Evolutionary conservation across 2,113 vertebrate species (phyloP).

Genomic region (Accipiter cooperii): DNA sequence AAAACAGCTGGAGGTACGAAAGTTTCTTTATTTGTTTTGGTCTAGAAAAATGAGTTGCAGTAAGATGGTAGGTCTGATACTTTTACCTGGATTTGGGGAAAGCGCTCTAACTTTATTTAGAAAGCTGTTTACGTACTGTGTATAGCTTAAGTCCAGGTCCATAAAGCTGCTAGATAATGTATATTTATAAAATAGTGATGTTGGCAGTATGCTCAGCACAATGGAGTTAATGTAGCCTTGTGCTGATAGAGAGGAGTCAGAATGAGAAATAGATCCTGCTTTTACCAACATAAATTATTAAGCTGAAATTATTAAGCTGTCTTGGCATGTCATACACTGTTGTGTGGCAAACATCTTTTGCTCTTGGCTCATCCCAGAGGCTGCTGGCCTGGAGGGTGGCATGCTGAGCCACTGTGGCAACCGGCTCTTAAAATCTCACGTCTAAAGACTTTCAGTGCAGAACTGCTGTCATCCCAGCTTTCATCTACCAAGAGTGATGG

Average conservation of each 20-base stretch:
- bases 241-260: background rate
- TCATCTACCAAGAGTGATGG: background rate
- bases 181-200: background rate
- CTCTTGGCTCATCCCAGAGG: background rate
- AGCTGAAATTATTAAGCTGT: constrained; percentile 22
- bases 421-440: background rate
- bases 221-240: background rate
- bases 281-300: constrained; percentile 36
- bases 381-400: background rate
- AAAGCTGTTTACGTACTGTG: background rate
- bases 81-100: background rate
- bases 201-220: background rate
- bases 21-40: background rate
- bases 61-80: background rate
- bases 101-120: background rate
- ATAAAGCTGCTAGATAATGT: background rate
- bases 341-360: background rate
- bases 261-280: background rate
- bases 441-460: background rate
- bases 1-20: background rate
- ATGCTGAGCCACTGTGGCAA: background rate
- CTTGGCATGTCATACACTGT: background rate
- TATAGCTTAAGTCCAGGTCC: background rate
- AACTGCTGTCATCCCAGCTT: background rate
- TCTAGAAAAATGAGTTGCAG: background rate